These are phyloP conservation scores for Thinocorus orbignyianus DNA, from an alignment of 2,113 vertebrate genomes.

Conservation along the genomic window DNA sequence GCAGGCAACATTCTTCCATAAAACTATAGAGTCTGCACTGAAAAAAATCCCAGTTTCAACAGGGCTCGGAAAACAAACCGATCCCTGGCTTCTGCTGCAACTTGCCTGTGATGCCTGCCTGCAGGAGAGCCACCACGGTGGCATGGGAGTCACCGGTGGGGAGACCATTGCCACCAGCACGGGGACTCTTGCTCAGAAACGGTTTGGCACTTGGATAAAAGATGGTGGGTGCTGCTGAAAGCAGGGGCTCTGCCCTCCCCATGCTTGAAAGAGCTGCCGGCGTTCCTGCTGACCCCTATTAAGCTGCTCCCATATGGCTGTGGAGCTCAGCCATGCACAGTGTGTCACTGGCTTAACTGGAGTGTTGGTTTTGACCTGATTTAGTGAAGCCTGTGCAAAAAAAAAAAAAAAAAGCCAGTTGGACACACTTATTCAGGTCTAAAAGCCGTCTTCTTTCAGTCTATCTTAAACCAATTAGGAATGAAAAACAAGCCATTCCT, in stretches of 20 bases:
- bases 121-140: rapidly evolving
- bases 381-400: not conserved
- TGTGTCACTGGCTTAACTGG: not conserved
- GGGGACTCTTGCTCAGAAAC: not conserved
- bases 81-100: rapidly evolving
- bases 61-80: not conserved
- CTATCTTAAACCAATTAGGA: not conserved
- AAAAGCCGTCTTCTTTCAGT: not conserved
- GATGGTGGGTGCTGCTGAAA: not conserved
- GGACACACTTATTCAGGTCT: not conserved
- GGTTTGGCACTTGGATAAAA: not conserved
- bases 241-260: not conserved
- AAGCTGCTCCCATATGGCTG: not conserved
- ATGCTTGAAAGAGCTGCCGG: not conserved
- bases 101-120: not conserved
- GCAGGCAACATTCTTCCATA: not conserved
- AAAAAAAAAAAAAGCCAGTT: not conserved
- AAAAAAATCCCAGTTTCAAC: not conserved
- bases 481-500: not conserved
- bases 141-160: not conserved
- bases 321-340: not conserved
- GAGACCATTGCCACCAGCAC: not conserved
- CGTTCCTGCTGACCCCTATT: not conserved
- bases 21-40: rapidly evolving
- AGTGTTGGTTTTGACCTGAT: slow-evolving; percentile 16